Evolutionary conservation across 2,797 vertebrate genomes (phyloP).

Genomic region (Jordanella pulchra): DNA sequence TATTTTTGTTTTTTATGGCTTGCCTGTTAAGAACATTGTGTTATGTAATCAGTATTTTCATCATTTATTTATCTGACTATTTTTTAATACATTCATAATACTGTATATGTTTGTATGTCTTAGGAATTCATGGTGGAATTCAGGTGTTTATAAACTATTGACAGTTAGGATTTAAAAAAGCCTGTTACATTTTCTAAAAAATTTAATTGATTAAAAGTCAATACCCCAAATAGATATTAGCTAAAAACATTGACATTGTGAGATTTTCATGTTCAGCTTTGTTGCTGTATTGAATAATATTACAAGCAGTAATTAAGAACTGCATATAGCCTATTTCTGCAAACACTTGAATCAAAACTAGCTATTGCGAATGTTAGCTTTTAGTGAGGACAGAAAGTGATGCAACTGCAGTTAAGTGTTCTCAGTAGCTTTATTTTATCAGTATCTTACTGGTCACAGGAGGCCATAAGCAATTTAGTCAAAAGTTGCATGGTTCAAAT

Average conservation of each 20-base stretch:
- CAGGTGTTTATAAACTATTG: no score
- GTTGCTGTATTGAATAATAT: background rate
- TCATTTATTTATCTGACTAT: no score
- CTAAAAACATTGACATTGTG: background rate
- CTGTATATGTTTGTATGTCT: no score
- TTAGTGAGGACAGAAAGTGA: slow-evolving; percentile 8
- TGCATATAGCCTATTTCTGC: slow-evolving; percentile 9
- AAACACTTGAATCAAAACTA: background rate
- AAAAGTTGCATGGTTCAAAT: slow-evolving; percentile 64
- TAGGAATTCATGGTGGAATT: no score
- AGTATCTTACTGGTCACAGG: slow-evolving; percentile 50
- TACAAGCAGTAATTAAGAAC: background rate
- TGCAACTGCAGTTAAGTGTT: slow-evolving; percentile 28
- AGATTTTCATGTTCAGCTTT: background rate
- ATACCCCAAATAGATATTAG: background rate
- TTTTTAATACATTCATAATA: no score
- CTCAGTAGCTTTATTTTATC: slow-evolving; percentile 40
- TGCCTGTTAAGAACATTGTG: background rate
- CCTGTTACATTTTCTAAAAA: background rate
- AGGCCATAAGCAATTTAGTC: slow-evolving; percentile 67
- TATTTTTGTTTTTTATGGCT: slow-evolving; percentile 12
- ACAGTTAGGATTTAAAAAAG: background rate
- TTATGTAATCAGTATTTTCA: background rate
- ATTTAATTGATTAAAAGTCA: background rate
- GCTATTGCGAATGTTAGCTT: slow-evolving; percentile 2